Conservation (phyloP, 2,888 invertebrate genomes). For the Aplocera efformata region DNA sequence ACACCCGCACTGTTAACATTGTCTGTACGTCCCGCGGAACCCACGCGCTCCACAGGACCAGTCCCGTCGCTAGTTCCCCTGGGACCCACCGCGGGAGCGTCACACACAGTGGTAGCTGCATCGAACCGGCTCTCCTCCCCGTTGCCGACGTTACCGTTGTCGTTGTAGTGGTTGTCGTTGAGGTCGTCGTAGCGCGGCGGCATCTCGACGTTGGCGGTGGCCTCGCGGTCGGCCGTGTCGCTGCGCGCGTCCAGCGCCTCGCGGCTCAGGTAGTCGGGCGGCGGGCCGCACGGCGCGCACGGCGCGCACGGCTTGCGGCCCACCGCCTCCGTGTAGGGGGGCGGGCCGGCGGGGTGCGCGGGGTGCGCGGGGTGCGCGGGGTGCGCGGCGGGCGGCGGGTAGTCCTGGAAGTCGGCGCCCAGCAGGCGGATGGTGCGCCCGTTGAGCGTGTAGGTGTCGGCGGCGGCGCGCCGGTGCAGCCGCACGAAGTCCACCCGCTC, state of each 20-base stretch:
- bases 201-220: slow-evolving; percentile 60
- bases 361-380: slow-evolving; percentile 59
- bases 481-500: slow-evolving; percentile 60
- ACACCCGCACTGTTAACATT: slow-evolving; percentile 19
- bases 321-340: slow-evolving; percentile 66
- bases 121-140: slow-evolving; percentile 18
- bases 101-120: slow-evolving; percentile 13
- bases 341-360: slow-evolving; percentile 47
- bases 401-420: slow-evolving; percentile 65
- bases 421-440: slow-evolving; percentile 64
- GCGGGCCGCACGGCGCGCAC: slow-evolving; percentile 66
- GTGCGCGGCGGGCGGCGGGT: slow-evolving; percentile 39
- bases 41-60: no score
- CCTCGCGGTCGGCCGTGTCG: slow-evolving; percentile 48
- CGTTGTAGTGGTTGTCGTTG: slow-evolving; percentile 22
- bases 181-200: slow-evolving; percentile 68
- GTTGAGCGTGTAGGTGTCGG: slow-evolving; percentile 69
- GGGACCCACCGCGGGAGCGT: no score
- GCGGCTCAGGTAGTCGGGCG: slow-evolving; percentile 62
- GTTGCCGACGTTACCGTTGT: slow-evolving; percentile 10
- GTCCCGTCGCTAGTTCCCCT: no score
- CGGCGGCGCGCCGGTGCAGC: slow-evolving; percentile 45
- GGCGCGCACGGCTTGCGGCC: slow-evolving; percentile 67
- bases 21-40: slow-evolving; percentile 16
- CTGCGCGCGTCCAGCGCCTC: slow-evolving; percentile 42